Evolutionary conservation across 2,113 vertebrate species (phyloP), one percentile per base, ranked within the genome.

Genomic region (Corydoras maculifer): DNA sequence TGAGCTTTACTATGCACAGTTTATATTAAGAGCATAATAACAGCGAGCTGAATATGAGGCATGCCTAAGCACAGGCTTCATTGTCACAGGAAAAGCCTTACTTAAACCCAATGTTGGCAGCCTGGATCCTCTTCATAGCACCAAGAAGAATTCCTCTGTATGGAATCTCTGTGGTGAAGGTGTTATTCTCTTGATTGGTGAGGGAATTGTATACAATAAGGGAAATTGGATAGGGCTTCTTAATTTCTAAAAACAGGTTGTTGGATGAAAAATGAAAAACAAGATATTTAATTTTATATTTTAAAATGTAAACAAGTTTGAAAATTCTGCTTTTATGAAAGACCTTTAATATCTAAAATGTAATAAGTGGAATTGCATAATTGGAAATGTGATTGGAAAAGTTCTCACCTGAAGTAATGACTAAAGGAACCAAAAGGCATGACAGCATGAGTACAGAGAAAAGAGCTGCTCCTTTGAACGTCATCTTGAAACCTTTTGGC

Each of bases 121-220:
- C 11, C 31, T 61, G 57, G 48, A 67, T 18, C 30, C 18, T 73
- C 31, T 3, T 73, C 71, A 73, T 73, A 29, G 71, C 71, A 35
- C 71, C 71, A 54, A 73, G 71, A 43, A 73, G 35, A n/a, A 62
- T 62, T n/a, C 69, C 69, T 70, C 49, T 70, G 59, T 70, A 70
- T 62, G 58, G 49, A 55, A 70, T 70, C 3, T 62, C n/a, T 35
- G 49, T 54, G 30, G 6, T 13, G n/a, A 54, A 70, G 30, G 69
- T 70, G 10, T 54, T 5, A 70, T 70, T 70, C 49, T 18, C 35
- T 31, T 70, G 59, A 30, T 62, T 43, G 59, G 59, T 62, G 15
- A 70, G 30, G 31, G 69, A 70, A 57, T 70, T 70, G n/a, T 70
- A 54, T 18, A 70, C 50, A 5, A 62, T 29, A 2, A 70, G 8